phyloP scores from a whole-genome alignment of 35 echinoderm and acorn worm genomes.

The Eucidaris tribuloides region DNA sequence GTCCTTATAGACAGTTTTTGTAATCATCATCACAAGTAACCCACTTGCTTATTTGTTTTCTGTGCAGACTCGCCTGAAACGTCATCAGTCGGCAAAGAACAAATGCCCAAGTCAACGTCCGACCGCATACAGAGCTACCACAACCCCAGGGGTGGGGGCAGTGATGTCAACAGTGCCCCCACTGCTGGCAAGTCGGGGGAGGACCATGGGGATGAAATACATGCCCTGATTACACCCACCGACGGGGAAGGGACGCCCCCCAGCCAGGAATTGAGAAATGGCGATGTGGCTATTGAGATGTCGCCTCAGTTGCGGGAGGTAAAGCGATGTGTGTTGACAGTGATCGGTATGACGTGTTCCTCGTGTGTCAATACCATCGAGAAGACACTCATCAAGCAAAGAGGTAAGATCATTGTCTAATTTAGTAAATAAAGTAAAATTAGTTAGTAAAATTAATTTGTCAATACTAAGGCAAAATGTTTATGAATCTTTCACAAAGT shows the following conservation, averaged over 20 bases:
- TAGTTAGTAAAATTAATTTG: neutral
- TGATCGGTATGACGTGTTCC: slow-evolving; percentile 92
- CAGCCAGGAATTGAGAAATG: too few relatives aligned
- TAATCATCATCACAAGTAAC: too few relatives aligned
- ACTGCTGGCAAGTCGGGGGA: neutral
- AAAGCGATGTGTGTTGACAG: slow-evolving; percentile 30
- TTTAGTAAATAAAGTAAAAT: neutral
- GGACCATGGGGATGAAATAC: too few relatives aligned
- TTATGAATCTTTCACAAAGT: neutral
- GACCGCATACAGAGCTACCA: slow-evolving; percentile 30
- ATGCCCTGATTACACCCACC: neutral
- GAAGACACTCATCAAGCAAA: slow-evolving; percentile 75
- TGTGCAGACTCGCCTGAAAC: too few relatives aligned
- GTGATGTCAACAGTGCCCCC: neutral
- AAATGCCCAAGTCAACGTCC: neutral
- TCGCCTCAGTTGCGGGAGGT: neutral
- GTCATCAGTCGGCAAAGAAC: neutral
- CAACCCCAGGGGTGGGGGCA: slow-evolving; percentile 27
- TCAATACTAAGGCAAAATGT: neutral
- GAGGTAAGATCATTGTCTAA: slow-evolving; percentile 43
- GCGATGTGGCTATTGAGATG: neutral
- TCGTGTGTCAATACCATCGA: slow-evolving; percentile 96
- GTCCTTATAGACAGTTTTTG: too few relatives aligned
- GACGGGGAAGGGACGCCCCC: neutral
- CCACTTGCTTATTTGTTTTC: too few relatives aligned